Base-by-base conservation (phyloP, 2,888 invertebrate genomes). In the Synergus japonicus region DNA sequence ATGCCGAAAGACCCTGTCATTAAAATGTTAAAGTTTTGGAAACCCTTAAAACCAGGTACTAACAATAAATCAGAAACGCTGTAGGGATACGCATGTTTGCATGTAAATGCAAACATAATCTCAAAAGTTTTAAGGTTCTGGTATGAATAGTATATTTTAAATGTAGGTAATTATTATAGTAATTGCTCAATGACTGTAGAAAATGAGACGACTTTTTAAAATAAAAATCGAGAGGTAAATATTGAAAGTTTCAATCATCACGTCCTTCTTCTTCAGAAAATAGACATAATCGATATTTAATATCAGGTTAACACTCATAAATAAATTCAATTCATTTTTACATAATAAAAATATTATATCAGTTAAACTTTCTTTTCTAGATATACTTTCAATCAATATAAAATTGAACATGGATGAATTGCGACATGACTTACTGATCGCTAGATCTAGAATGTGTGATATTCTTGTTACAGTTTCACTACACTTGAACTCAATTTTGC, bases 401-500 rank as follows among this genome's bases (percentile, higher is more conserved):
- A 54, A 54, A 49, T 15, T 15, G 13, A n/a, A n/a, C n/a, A 46
- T 29, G 15, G 15, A 29, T 5, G 46, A 22, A 22, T 49, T 46
- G n/a, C 15, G 49, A 49, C 13, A 49, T 4, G n/a, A 69, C 15
- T 49, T 3, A 46, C 18, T 49, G 46, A 46, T 69, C 49, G 29
- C 13, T 46, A 44, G 29, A 69, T 69, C 49, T 69, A 69, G 69
- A 46, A 69, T 69, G 46, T 67, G 46, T 67, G 67, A 67, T 49
- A 69, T 29, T 69, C 69, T 69, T 29, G 69, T 69, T 69, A 22
- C 15, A 69, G 69, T 69, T 69, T 69, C 69, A 69, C 69, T 46
- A 46, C 22, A 18, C 64, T 37, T 64, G 64, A 64, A 15, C 69
- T 69, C 49, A 69, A 69, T 3, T 29, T 49, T 69, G 69, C 69